Evolutionary conservation across 2,888 invertebrate species (phyloP), one percentile per base, ranked within the genome.

Genomic region (Troides aeacus): DNA sequence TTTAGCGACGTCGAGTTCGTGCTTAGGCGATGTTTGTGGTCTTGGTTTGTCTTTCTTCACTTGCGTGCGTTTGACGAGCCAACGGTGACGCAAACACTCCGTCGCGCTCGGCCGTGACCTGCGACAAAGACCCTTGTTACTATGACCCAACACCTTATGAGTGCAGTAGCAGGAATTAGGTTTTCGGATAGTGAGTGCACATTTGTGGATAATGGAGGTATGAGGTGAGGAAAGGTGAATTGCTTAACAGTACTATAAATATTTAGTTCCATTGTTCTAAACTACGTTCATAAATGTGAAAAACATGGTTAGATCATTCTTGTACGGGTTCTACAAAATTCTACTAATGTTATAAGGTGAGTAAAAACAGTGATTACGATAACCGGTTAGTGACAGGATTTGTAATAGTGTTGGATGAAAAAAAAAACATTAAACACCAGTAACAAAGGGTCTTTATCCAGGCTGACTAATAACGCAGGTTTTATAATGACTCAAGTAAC

Each of bases 31-130:
- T 1, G 84, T 81, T 57, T 78, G 80, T 50, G 86, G 86, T 62
- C 79, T 84, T 46, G 84, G 86, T 73, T 77, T 76, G 69, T 82
- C 80, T 71, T 79, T 79, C 76, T 82, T 81, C 73, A 81, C 79
- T 67, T 87, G 84, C 46, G 89, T 81, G 81, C 94, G 94, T 80
- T 94, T 93, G 80, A 93, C 92, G 76, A 99, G 93, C 99, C 99
- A 99, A 78, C 94, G 94, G 89, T 99, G 98, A 73, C 96, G 95
- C 82, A 98, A 94, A 89, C 98, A 97, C 86, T 97, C 95, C 79
- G 94, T 94, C 72, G 98, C 97, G 81, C 96, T 95, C 93, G 97
- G 95, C 84, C 98, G 95, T 84, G 94, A 94, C 94, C 97, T 97
- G 95, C 90, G 90, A 90, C 92, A 92, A 86, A 92, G 89, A 89